Conservation (phyloP, 2,888 invertebrate species). For the Resseliella maxima region DNA sequence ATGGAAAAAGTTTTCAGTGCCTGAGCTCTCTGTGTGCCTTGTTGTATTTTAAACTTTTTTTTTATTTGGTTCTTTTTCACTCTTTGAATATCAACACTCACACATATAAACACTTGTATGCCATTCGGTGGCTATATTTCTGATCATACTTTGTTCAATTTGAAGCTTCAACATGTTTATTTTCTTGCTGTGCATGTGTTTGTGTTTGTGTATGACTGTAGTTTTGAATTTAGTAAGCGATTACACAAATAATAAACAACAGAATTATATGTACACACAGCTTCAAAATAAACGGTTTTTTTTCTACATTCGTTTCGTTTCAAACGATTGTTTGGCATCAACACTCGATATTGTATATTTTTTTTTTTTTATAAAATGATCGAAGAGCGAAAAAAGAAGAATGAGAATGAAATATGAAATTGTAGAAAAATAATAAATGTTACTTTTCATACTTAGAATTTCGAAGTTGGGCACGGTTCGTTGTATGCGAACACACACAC, state of each 20-base stretch:
- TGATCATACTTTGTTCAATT: not conserved
- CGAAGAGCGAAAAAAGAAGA: not conserved
- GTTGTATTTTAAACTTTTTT: conserved; percentile 19
- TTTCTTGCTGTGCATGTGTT: not conserved
- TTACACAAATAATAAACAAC: conserved; percentile 54
- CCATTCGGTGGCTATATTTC: not conserved
- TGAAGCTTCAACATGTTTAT: not conserved
- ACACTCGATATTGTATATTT: not conserved
- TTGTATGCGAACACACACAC: not conserved
- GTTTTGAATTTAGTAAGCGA: conserved; percentile 42
- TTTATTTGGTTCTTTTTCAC: conserved; percentile 18
- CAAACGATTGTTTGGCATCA: conserved; percentile 40
- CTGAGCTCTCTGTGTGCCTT: conserved; percentile 1
- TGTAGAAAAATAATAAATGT: conserved; percentile 34
- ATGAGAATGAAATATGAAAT: not conserved
- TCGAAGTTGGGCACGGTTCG: not conserved
- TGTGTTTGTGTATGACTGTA: not conserved
- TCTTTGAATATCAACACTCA: not conserved
- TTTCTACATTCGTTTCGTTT: no score
- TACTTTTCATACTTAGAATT: not conserved
- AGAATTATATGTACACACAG: conserved; percentile 45
- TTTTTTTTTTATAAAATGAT: not conserved
- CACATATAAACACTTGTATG: not conserved
- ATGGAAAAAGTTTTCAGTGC: conserved; percentile 47
- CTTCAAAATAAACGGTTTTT: not conserved